Evolutionary conservation across 2,888 invertebrate species (phyloP).

Genomic region (Cheilosia soror): DNA sequence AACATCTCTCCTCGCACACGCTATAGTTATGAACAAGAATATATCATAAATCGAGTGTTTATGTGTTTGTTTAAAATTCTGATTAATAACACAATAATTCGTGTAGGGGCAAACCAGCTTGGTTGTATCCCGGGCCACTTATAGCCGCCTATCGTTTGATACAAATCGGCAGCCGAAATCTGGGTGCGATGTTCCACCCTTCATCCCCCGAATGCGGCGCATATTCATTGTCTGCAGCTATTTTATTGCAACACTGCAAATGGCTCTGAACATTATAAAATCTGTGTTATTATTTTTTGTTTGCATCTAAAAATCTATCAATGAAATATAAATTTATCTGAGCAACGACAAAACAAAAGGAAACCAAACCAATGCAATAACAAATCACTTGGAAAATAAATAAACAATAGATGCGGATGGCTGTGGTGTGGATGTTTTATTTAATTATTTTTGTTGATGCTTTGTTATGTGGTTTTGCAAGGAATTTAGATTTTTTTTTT

Average conservation of each 20-base stretch:
- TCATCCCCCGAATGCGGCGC: neutral
- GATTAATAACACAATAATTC: constrained; percentile 61
- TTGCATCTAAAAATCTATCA: constrained; percentile 38
- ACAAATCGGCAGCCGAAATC: neutral
- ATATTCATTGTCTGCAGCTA: neutral
- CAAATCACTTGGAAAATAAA: constrained; percentile 60
- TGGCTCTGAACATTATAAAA: too few species aligned
- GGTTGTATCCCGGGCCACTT: constrained; percentile 42
- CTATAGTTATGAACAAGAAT: neutral
- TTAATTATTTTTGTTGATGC: neutral
- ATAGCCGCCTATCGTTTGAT: neutral
- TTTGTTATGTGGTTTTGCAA: constrained; percentile 1
- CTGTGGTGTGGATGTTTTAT: constrained; percentile 7
- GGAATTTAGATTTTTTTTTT: neutral
- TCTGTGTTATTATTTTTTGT: neutral
- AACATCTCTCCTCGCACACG: constrained; percentile 8
- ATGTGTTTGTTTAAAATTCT: constrained; percentile 33
- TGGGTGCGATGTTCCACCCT: neutral
- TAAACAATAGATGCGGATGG: constrained; percentile 33
- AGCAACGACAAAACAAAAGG: constrained; percentile 50
- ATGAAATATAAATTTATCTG: constrained; percentile 44
- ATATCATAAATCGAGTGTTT: neutral
- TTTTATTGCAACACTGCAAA: constrained; percentile 1
- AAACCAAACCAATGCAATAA: constrained; percentile 31
- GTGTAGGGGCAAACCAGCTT: constrained; percentile 35